phyloP scores from a whole-genome alignment of 2,113 vertebrate genomes.

The Dryoscopus gambensis region DNA sequence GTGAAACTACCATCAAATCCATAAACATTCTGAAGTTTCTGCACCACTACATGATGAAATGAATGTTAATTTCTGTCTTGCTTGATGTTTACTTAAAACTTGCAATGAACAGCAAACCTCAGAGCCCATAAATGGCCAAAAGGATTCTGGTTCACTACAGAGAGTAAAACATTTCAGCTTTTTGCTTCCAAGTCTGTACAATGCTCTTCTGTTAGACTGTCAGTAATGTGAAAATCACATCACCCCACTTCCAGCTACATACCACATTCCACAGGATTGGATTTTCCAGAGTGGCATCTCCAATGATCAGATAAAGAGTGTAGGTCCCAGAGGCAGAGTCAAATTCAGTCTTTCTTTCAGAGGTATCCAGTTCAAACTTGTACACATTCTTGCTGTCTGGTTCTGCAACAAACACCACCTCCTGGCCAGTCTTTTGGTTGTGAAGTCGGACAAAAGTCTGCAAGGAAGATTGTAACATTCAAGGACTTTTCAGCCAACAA shows the following conservation, averaged over 20 bases:
- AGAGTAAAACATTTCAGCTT: neutral
- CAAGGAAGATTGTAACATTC: neutral
- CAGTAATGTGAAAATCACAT: neutral
- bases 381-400: constrained; percentile 93
- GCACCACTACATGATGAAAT: neutral
- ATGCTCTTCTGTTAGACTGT: neutral
- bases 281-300: constrained; percentile 96
- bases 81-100: neutral
- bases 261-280: constrained; percentile 98
- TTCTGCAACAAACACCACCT: constrained; percentile 97
- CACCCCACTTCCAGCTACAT: constrained; percentile 34
- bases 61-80: neutral
- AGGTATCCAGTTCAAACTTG: constrained; percentile 95
- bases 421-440: constrained; percentile 96
- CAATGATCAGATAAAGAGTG: constrained; percentile 91
- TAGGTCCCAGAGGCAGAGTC: constrained; percentile 95
- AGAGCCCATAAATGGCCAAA: neutral
- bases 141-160: neutral
- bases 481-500: neutral
- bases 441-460: constrained; percentile 96
- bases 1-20: neutral
- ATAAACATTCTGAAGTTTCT: neutral
- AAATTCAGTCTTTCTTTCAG: constrained; percentile 91
- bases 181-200: neutral
- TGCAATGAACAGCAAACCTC: neutral